Evolutionary conservation across 2,113 vertebrate species (phyloP).

Genomic region (Sakesphorus luctuosus): DNA sequence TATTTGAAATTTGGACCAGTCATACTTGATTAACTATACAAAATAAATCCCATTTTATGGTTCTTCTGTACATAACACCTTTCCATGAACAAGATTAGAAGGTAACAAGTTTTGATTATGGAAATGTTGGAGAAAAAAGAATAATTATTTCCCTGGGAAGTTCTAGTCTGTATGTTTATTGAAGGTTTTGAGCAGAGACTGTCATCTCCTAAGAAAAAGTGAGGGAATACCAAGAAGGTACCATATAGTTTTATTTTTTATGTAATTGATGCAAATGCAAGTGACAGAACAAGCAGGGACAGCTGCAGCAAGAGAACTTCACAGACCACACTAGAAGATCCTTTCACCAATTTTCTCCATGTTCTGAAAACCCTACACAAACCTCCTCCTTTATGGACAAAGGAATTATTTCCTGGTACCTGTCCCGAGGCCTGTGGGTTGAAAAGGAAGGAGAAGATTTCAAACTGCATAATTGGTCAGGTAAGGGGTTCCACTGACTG

Average conservation of each 20-base stretch:
- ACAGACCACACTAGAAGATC: fast-evolving
- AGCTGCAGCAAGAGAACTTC: background rate
- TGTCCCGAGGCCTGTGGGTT: background rate
- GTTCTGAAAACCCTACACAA: background rate
- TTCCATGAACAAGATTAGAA: background rate
- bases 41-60: background rate
- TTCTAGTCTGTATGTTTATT: background rate
- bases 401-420: background rate
- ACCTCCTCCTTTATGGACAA: background rate
- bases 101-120: background rate
- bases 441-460: background rate
- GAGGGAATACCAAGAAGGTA: background rate
- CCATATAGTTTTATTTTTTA: no score
- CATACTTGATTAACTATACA: background rate
- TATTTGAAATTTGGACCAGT: background rate
- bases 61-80: background rate
- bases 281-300: background rate
- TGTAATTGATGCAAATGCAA: background rate
- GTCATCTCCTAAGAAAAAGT: background rate
- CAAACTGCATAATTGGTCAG: background rate
- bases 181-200: background rate
- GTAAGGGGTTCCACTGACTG: background rate
- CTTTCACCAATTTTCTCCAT: background rate
- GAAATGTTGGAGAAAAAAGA: background rate
- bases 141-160: background rate